Base-by-base conservation (phyloP, 2,113 vertebrate species). In the Heterotis niloticus region DNA sequence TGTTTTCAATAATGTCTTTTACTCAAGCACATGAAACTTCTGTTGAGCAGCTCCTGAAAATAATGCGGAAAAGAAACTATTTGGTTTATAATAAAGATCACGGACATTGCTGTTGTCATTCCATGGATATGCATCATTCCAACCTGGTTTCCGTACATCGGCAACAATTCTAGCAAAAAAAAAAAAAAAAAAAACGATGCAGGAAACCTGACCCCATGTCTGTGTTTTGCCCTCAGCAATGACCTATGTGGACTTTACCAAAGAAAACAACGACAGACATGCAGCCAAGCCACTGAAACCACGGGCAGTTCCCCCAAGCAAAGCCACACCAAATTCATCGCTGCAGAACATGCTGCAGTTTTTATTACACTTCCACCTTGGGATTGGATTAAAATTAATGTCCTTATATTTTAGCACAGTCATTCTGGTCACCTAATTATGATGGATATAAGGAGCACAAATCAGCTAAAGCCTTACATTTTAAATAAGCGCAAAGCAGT, bases 141-240 rank as follows among this genome's bases (percentile, higher is more conserved):
- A 14, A 69, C 5, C 66, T 23, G 60, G 13, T 78, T 16, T 62
- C 69, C 60, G 66, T 0, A 28, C 29, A 62, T 78, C 67, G 23
- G 52, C 26, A 57, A 20, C 23, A 10, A 57, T n/a, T 57, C 26
- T 78, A 26, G 28, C 24, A 24, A 68, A 62, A 51, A 18, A 56
- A 77, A 64, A 56, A 29, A 77, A 34, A 23, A 60, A 75, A 62
- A 23, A 64, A 28, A 75, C 60, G 67, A 62, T 62, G 54, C 28
- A 16, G 56, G 77, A 78, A 78, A 78, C 62, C 24, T 71, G 57
- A 78, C 54, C 77, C 29, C 4, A 54, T 78, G 77, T 62, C 77
- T 80, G 78, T 64, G 24, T 51, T 66, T 72, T 67, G 70, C 75
- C 71, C 78, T 74, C 71, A 23, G 18, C 54, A 66, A 66, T 80